Evolutionary conservation across 2,888 invertebrate genomes (phyloP), one percentile per base, ranked within the genome.

Genomic region (Polyommatus iphigenia): DNA sequence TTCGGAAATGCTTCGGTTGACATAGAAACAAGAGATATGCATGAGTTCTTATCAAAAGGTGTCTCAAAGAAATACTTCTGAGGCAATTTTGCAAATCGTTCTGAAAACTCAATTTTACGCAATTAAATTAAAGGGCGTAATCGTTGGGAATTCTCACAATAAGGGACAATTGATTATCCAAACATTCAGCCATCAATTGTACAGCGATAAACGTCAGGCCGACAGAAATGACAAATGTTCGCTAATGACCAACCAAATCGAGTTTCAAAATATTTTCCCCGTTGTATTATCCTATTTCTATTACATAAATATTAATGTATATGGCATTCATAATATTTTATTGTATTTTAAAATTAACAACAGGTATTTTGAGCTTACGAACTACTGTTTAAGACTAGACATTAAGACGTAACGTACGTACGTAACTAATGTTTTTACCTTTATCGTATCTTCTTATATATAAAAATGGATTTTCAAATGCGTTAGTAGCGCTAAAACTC

Each of bases 161-260:
- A 57, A 29, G 75, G 76, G 77, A 79, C 81, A 79, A 79, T 79
- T 81, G 81, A 79, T 80, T 77, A 80, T 79, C 78, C 75, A 78
- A 78, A 79, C 79, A 80, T 78, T 78, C 87, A 87, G 85, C 87
- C 87, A 87, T 87, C 88, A 88, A 88, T 90, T 89, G 89, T 90
- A 85, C 86, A 85, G 87, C 85, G 85, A 84, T 88, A 88, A 90
- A 90, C 86, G 85, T 81, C 82, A 81, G 78, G 79, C 78, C 75
- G 79, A 79, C 78, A 76, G 76, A 79, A 81, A 81, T 82, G 82
- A 82, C 82, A 81, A 82, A 82, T 82, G 81, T 76, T 80, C 80
- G 62, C 82, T 82, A 80, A 82, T 80, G 81, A 81, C 81, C 75
- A 54, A 41, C 72, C 32, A 72, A 78, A 78, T 78, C 59, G 73